Evolutionary conservation across 2,113 vertebrate genomes (phyloP), one percentile per base, ranked within the genome.

Genomic region (Vanacampus margaritifer): DNA sequence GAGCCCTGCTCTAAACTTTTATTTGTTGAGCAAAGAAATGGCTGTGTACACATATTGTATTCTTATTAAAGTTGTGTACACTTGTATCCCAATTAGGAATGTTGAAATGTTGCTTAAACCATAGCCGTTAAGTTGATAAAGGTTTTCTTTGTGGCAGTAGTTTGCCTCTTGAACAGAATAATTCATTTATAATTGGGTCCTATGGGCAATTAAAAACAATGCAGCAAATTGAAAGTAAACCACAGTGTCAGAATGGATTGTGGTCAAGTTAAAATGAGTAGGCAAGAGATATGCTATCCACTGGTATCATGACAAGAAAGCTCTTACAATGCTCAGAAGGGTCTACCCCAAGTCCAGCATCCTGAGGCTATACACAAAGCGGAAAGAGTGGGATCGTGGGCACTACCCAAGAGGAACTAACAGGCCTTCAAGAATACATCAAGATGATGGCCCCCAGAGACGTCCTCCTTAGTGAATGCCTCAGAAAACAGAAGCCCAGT

Each of bases 181-280:
- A 54, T 32, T 57, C 26, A 32, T 17, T 57, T 32, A 57, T 57
- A 57, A 57, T 57, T 57, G 26, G 54, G 23, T 56, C 53, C 53
- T 28, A 16, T 14, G 24, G 24, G 24, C 14, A 28, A 56, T 28
- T 56, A 17, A 26, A 53, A 56, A 32, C 24, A 28, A 56, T 28
- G 12, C 10, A 23, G n/a, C 51, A 23, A 24, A 24, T 14, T 28
- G 23, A 5, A 56, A 56, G 54, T 50, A 28, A 56, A 32, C 26
- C 13, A 28, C 24, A 28, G 26, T 17, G 54, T 32, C 23, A 24
- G 23, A 24, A 16, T 26, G 16, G 14, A 56, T 56, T 56, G 53
- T 28, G 26, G 53, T 56, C 54, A 56, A 46, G 14, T 1, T 17
- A 32, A 32, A 32, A 32, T 32, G 2, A 32, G 28, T 32, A 32